Percentiles rank a stretch among this genome's conserved stretches.
These are phyloP conservation scores for Microcebus murinus DNA, from an alignment of 2,113 vertebrate genomes.

Conservation along the genomic window DNA sequence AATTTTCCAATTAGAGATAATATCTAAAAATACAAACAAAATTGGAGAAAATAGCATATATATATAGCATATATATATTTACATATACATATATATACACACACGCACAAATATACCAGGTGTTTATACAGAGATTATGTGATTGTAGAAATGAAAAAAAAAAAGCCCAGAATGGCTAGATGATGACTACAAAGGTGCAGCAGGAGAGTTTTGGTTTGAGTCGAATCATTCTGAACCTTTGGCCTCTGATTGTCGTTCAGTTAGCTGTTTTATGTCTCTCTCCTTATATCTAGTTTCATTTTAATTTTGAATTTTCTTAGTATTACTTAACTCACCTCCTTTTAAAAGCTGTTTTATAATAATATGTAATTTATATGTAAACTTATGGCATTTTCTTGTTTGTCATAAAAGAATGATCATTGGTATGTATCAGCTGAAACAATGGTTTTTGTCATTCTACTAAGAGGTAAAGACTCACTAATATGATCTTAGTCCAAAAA, in stretches of 20 bases:
- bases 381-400: constrained; percentile 65
- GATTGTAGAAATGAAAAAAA: constrained; percentile 20
- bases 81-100: not conserved
- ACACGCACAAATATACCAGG: not conserved
- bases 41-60: not conserved
- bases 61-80: no score
- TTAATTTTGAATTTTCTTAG: constrained; percentile 57
- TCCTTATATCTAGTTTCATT: not conserved
- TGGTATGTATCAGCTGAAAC: constrained; percentile 72
- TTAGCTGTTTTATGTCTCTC: constrained; percentile 45
- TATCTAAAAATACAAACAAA: not conserved
- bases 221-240: constrained; percentile 20
- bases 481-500: constrained; percentile 88
- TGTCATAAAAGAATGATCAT: constrained; percentile 67
- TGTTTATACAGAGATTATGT: not conserved
- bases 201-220: constrained; percentile 26
- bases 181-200: not conserved
- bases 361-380: constrained; percentile 69
- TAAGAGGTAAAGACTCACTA: constrained; percentile 77
- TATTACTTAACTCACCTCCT: constrained; percentile 61
- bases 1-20: constrained; percentile 12
- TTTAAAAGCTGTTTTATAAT: constrained; percentile 55
- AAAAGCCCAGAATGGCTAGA: not conserved
- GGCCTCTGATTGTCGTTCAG: not conserved
- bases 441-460: constrained; percentile 70